Evolutionary conservation across 2,797 vertebrate genomes (phyloP).

Genomic region (Rhinoraja longicauda): DNA sequence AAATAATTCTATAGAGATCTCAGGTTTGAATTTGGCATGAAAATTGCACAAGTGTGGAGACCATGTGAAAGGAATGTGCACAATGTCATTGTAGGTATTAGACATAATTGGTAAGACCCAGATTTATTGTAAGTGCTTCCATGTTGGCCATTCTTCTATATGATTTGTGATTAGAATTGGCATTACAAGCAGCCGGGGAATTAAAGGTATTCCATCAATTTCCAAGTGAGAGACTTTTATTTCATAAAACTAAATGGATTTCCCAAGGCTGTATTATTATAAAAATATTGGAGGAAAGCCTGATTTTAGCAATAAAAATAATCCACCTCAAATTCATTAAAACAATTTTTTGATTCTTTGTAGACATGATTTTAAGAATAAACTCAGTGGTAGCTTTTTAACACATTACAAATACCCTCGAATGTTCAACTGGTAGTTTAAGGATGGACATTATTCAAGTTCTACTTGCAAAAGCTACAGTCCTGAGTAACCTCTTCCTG

Average conservation of each 20-base stretch:
- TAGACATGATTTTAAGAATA: neutral
- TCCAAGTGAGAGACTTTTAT: slow-evolving; percentile 31
- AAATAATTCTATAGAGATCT: neutral
- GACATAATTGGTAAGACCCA: slow-evolving; percentile 33
- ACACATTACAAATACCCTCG: neutral
- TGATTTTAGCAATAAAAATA: slow-evolving; percentile 15
- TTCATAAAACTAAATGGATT: slow-evolving; percentile 16
- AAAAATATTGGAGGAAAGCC: slow-evolving; percentile 21
- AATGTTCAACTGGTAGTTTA: neutral
- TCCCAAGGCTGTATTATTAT: slow-evolving; percentile 1
- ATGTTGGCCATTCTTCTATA: slow-evolving; percentile 12
- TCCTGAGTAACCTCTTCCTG: neutral
- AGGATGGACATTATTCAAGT: neutral
- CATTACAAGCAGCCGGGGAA: slow-evolving; percentile 14
- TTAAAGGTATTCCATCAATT: slow-evolving; percentile 26
- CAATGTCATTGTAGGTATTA: neutral
- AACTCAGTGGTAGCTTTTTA: neutral
- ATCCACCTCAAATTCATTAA: slow-evolving; percentile 13
- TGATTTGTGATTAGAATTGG: slow-evolving; percentile 28
- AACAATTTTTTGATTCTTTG: slow-evolving; percentile 30
- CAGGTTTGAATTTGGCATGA: slow-evolving; percentile 24
- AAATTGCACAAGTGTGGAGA: slow-evolving; percentile 29
- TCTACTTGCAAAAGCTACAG: neutral
- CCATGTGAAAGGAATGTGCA: slow-evolving; percentile 15
- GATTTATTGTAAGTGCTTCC: slow-evolving; percentile 35